Percentiles rank a stretch among this genome's conserved stretches.
phyloP scores from a whole-genome alignment of 1,140 invertebrate species.

The Drosophila leontia region DNA sequence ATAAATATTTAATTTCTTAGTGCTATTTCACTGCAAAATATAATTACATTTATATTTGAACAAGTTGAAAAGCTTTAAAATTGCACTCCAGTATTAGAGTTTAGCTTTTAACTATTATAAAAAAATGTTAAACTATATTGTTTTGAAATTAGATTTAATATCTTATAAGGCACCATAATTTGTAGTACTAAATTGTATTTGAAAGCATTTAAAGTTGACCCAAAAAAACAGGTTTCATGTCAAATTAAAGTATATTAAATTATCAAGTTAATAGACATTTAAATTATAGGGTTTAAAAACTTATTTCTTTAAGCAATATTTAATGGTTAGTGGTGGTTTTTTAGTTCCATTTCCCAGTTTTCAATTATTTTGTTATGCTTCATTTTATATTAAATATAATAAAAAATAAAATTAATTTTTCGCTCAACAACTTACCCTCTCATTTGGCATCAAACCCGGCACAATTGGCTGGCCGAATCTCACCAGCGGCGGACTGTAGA shows the following conservation, averaged over 20 bases:
- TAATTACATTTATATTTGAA: too few species aligned
- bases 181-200: neutral
- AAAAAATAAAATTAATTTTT: neutral
- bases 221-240: neutral
- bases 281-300: neutral
- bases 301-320: neutral
- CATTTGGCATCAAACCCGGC: conserved; percentile 68
- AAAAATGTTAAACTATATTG: neutral
- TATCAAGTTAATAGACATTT: neutral
- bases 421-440: conserved; percentile 50
- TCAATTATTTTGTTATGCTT: neutral
- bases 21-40: too few species aligned
- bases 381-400: neutral
- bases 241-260: neutral
- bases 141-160: neutral
- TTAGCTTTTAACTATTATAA: neutral
- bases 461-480: conserved; percentile 74
- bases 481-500: conserved; percentile 84
- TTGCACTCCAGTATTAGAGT: too few species aligned
- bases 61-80: neutral
- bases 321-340: neutral
- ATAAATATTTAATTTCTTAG: too few species aligned
- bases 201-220: neutral
- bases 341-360: neutral
- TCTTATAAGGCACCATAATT: neutral